Evolutionary conservation across 2,797 vertebrate genomes (phyloP).

Genomic region (Gymnodraco acuticeps): DNA sequence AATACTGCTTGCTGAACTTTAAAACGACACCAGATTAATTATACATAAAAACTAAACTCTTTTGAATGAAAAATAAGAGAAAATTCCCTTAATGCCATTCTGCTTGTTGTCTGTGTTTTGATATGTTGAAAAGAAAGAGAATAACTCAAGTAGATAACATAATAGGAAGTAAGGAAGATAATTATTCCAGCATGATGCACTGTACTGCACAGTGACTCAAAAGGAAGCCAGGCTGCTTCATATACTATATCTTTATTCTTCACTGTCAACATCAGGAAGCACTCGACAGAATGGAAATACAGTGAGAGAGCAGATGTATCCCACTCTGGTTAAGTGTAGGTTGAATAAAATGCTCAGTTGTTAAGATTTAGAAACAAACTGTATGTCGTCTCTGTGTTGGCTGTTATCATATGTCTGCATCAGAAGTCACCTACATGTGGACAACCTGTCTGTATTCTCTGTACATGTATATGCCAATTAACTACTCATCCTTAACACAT

Average conservation of each 20-base stretch:
- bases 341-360: slow-evolving; percentile 12
- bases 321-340: slow-evolving; percentile 6
- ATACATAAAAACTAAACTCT: slow-evolving; percentile 81
- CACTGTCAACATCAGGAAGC: slow-evolving; percentile 6
- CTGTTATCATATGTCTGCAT: slow-evolving; percentile 8
- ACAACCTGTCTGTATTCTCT: not conserved
- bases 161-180: slow-evolving; percentile 51
- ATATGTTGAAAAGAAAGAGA: slow-evolving; percentile 49
- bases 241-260: slow-evolving; percentile 19
- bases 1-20: slow-evolving; percentile 78
- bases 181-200: slow-evolving; percentile 58
- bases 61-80: slow-evolving; percentile 71
- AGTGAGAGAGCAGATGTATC: slow-evolving; percentile 10
- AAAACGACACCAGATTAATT: slow-evolving; percentile 82
- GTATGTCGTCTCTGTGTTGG: not conserved
- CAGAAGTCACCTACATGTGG: not conserved
- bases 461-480: not conserved
- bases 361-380: not conserved
- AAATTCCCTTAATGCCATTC: slow-evolving; percentile 48
- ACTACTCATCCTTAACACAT: not conserved
- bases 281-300: slow-evolving; percentile 10
- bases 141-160: slow-evolving; percentile 60
- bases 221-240: slow-evolving; percentile 17
- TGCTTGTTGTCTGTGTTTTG: slow-evolving; percentile 61
- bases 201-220: slow-evolving; percentile 42